A percentile compares a stretch with the other conserved stretches of the same genome.
Evolutionary conservation across 2,797 vertebrate species (phyloP).

Genomic region (Chelmon rostratus): DNA sequence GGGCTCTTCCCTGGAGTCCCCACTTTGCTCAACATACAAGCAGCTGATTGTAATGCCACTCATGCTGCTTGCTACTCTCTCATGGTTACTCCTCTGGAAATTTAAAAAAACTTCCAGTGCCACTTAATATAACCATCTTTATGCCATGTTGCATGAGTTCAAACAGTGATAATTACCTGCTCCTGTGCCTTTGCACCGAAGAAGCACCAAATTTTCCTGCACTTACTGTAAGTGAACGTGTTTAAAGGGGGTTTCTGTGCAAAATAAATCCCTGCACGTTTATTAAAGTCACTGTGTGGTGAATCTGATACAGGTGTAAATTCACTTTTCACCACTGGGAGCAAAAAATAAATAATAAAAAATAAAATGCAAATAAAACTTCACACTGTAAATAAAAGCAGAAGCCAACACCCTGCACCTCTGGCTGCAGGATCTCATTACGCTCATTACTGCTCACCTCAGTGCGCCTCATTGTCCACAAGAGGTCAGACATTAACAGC

Average conservation of each 20-base stretch:
- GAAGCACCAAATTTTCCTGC: neutral
- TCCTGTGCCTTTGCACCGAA: neutral
- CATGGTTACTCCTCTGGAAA: neutral
- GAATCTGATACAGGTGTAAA: constrained; percentile 11
- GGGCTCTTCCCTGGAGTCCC: constrained; percentile 1
- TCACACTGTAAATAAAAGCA: constrained; percentile 12
- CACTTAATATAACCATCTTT: neutral
- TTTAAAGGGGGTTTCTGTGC: neutral
- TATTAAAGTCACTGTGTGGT: neutral
- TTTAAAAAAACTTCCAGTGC: constrained; percentile 3
- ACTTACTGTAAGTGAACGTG: neutral
- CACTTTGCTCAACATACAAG: neutral
- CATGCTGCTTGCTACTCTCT: constrained; percentile 13
- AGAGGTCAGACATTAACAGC: constrained; percentile 85
- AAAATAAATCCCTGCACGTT: neutral
- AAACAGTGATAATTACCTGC: neutral
- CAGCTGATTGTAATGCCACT: neutral
- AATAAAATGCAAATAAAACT: too few relatives aligned
- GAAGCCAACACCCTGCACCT: neutral
- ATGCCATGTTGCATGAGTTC: too few relatives aligned
- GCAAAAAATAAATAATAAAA: neutral
- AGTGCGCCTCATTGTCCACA: constrained; percentile 81
- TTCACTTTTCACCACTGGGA: neutral
- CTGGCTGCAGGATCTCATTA: constrained; percentile 51
- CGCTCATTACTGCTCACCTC: constrained; percentile 73